Evolutionary conservation across 1,140 invertebrate species (phyloP).

Genomic region (Orchestia grillus): DNA sequence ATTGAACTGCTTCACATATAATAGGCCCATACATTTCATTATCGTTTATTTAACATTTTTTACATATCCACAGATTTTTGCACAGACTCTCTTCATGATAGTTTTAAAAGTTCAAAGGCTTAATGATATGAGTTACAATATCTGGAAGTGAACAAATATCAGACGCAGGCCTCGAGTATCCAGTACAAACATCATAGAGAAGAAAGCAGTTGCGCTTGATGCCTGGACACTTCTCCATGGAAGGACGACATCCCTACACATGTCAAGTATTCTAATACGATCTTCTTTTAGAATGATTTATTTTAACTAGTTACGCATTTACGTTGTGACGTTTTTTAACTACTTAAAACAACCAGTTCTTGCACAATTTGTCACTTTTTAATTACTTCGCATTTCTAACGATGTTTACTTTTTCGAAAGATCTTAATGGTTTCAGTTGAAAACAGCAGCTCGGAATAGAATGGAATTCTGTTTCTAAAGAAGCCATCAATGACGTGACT

Average conservation of each 20-base stretch:
- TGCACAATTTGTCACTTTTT: not conserved
- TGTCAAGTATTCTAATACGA: not conserved
- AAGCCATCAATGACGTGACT: not conserved
- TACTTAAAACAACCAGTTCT: too few relatives aligned
- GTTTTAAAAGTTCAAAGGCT: not conserved
- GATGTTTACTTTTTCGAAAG: not conserved
- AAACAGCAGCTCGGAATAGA: not conserved
- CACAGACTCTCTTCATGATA: not conserved
- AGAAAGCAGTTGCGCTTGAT: not conserved
- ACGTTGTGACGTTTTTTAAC: too few relatives aligned
- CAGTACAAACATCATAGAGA: not conserved
- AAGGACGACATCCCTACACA: not conserved
- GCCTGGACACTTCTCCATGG: not conserved
- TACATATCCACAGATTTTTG: not conserved
- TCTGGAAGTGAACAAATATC: not conserved
- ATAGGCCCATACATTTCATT: not conserved
- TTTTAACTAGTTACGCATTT: too few relatives aligned
- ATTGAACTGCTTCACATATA: too few relatives aligned
- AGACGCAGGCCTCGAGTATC: not conserved
- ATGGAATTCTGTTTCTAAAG: not conserved
- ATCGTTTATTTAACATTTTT: not conserved
- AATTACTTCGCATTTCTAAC: not conserved
- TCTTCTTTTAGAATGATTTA: not conserved
- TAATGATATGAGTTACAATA: not conserved
- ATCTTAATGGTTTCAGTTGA: not conserved